Base-by-base conservation (phyloP, 2,888 invertebrate species). In the Drosophila sordidula region DNA sequence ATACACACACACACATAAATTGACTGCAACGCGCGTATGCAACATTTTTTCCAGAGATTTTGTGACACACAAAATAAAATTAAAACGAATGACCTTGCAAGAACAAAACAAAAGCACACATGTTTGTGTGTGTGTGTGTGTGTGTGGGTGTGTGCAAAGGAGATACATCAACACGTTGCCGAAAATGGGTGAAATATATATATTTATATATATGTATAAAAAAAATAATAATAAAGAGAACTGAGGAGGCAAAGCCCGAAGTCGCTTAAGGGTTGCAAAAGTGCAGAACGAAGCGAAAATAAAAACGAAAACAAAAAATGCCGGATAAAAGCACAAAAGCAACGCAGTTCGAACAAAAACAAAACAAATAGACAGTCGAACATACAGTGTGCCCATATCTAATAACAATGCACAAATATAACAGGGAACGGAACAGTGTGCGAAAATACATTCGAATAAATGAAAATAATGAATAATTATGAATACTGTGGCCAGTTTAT, bases 61-160 rank as follows among this genome's bases (percentile, higher is more conserved):
- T 55, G 29, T 86, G 87, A 87, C 87, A 85, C 87, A 85, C 68
- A 87, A 80, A 90, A 90, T 81, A 85, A 90, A 89, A 84, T 62
- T 82, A 90, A 90, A 87, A 89, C 89, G 89, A 90, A 89, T 83
- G 90, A 90, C 90, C 91, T 90, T 90, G 91, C 82, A 83, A 89
- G 72, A 64, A 56, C 41, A 78, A 76, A 80, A 83, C 78, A 89
- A 76, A 70, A 74, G 69, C 72, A 64, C 59, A 81, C 69, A 72
- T n/a, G n/a, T n/a, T n/a, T n/a, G n/a, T n/a, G n/a, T n/a, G n/a
- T n/a, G n/a, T 65, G 16, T 38, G 1, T 50, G 14, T 45, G 41
- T 51, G 42, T 50, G 41, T 45, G 18, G 26, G 25, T 44, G 47
- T 58, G 52, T 25, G 56, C 39, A 22, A 34, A 49, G 63, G 45